These are phyloP conservation scores for Ferdinandea cuprea DNA, from an alignment of 2,888 invertebrate species.

Conservation along the genomic window DNA sequence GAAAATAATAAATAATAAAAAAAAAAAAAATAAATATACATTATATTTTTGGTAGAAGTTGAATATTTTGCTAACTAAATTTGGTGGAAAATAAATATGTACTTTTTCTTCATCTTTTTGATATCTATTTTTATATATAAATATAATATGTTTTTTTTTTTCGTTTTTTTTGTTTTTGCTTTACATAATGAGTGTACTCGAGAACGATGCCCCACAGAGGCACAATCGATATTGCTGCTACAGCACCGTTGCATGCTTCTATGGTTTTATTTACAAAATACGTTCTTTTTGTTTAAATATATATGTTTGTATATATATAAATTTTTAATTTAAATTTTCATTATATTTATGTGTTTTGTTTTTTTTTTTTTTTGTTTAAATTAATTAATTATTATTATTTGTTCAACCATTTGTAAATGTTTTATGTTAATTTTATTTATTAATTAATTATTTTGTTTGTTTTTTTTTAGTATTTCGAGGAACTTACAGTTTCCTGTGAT, in stretches of 20 bases:
- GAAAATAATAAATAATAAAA: slow-evolving; percentile 26
- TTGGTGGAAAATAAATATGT: slow-evolving; percentile 59
- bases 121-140: slow-evolving; percentile 43
- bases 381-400: slow-evolving; percentile 74
- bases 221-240: slow-evolving; percentile 65
- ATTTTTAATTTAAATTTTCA: slow-evolving; percentile 69
- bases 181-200: slow-evolving; percentile 72
- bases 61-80: slow-evolving; percentile 71
- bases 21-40: slow-evolving; percentile 18
- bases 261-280: slow-evolving; percentile 66
- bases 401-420: slow-evolving; percentile 76
- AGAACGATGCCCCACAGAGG: slow-evolving; percentile 68
- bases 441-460: slow-evolving; percentile 44
- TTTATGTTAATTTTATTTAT: slow-evolving; percentile 63
- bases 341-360: slow-evolving; percentile 58
- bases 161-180: slow-evolving; percentile 66
- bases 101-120: slow-evolving; percentile 28
- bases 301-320: slow-evolving; percentile 63
- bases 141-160: slow-evolving; percentile 61
- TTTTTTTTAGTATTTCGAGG: slow-evolving; percentile 70
- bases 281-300: slow-evolving; percentile 37
- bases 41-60: slow-evolving; percentile 46
- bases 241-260: slow-evolving; percentile 56
- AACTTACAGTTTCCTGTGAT: slow-evolving; percentile 74
- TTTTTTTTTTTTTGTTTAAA: slow-evolving; percentile 55